These are phyloP conservation scores for Lepilemur septentrionalis DNA, from an alignment of 2,797 vertebrate genomes.

Conservation along the genomic window DNA sequence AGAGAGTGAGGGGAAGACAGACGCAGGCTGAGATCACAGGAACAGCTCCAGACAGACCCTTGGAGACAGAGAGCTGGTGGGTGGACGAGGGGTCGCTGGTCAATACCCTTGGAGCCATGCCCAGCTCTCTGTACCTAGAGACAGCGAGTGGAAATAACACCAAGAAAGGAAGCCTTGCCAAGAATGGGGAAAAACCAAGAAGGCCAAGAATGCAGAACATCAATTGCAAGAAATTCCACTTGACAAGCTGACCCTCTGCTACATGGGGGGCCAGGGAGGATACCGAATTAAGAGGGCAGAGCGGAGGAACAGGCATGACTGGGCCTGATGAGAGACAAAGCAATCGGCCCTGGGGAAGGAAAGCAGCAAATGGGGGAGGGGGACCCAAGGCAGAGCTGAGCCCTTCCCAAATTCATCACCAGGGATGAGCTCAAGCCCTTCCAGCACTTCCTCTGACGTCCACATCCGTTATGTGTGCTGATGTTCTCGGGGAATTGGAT, in stretches of 20 bases:
- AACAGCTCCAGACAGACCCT: neutral
- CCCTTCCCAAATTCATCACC: neutral
- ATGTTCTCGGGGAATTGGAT: slow-evolving; percentile 79
- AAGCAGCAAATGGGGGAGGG: neutral
- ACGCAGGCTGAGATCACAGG: neutral
- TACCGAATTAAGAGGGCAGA: neutral
- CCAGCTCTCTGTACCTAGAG: neutral
- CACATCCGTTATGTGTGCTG: slow-evolving; percentile 59
- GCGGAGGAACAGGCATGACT: neutral
- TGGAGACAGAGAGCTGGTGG: neutral
- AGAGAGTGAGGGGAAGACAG: neutral
- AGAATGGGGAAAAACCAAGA: neutral
- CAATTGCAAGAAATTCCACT: neutral
- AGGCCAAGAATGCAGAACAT: neutral
- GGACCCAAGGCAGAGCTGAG: neutral
- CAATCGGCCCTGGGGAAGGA: neutral
- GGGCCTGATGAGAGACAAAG: neutral
- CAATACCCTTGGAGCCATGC: neutral
- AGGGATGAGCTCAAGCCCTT: slow-evolving; percentile 2
- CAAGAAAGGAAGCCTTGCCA: slow-evolving; percentile 20
- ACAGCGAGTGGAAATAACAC: neutral
- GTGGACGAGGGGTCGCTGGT: neutral
- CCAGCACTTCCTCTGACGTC: slow-evolving; percentile 74
- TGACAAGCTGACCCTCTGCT: neutral
- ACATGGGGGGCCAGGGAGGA: too few relatives aligned